Base-by-base conservation (phyloP, 2,888 invertebrate genomes). In the Nomada fucata region DNA sequence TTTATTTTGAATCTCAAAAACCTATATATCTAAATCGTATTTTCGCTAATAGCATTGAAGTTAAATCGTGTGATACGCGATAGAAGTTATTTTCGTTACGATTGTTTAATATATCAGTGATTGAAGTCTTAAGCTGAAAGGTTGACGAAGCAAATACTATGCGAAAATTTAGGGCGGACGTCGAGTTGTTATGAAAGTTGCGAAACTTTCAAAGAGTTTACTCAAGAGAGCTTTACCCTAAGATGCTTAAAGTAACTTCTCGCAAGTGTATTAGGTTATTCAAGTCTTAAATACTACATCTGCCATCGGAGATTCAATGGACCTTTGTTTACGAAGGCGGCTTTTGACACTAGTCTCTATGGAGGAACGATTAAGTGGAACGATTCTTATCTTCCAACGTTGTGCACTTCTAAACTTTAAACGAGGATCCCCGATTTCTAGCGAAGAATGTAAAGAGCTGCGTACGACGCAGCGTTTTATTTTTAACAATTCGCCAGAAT, bases 231-330 rank as follows among this genome's bases (percentile, higher is more conserved):
- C 73, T 77, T 64, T 53, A 26, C 44, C 68, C n/a, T 64, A 69
- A 29, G 15, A 68, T 23, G 42, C 63, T 80, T 52, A 11, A 44
- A 59, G 42, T 3, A 61, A 59, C 52, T 68, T 63, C 53, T 10
- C 10, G 26, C 2, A 63, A 77, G 55, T 77, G 73, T 77, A 77
- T 26, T 81, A 65, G 78, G 78, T 81, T 68, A 47, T 42, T 50
- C 42, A 36, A 23, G 36, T 64, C 29, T 69, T 69, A 50, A 68
- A 60, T 67, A 59, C 70, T 60, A n/a, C 11, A 59, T 63, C 44
- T 13, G 18, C 13, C 60, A 47, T 29, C 11, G 4, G 55, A 29
- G 57, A 52, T 20, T 68, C 11, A 3, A 11, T 18, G n/a, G 63
- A 50, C n/a, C 44, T 60, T 50, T 36, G n/a, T 59, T 76, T 9